Base-by-base conservation (phyloP, 2,888 invertebrate species). In the Harpagoxenus sublaevis region DNA sequence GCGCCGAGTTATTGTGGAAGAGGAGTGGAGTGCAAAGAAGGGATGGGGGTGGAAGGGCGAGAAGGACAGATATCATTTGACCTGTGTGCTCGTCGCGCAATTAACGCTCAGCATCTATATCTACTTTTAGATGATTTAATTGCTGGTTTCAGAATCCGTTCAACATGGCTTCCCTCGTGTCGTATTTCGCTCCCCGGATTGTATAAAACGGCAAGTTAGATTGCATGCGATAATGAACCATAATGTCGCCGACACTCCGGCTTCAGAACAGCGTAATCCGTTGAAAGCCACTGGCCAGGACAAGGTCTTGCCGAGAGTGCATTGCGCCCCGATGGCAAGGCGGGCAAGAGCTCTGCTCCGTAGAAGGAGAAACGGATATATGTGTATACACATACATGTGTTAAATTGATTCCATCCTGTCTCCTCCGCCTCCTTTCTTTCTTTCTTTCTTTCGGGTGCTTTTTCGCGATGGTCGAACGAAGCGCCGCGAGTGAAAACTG, bases 201-300 rank as follows among this genome's bases (percentile, higher is more conserved):
- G 74, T 51, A n/a, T 45, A 74, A 82, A 82, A 63, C 42, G 62
- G 18, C 53, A 39, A 51, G 42, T 74, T 51, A 42, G 6, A 82
- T 75, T 48, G 63, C 71, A 42, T 31, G 82, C 55, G 45, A 70
- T 45, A 28, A n/a, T 78, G 66, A 28, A 0, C 28, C 53, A 60
- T 74, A 60, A 78, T 23, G 48, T 71, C 77, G 84, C 55, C 84
- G 45, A 84, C 85, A 51, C 48, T 83, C 79, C 51, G 73, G 35
- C 88, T 70, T 83, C 74, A 51, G 63, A 71, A 70, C 78, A 18
- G 77, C 70, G 31, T 82, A 75, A 82, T 65, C 66, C 82, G 82
- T 75, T 84, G 89, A 89, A 87, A 84, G 86, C 84, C 89, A 85
- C 86, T 86, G 89, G 74, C 55, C 87, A 57, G 82, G 65, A 73